Conservation (phyloP, 2,797 vertebrate species). For the Cyclopterus lumpus region DNA sequence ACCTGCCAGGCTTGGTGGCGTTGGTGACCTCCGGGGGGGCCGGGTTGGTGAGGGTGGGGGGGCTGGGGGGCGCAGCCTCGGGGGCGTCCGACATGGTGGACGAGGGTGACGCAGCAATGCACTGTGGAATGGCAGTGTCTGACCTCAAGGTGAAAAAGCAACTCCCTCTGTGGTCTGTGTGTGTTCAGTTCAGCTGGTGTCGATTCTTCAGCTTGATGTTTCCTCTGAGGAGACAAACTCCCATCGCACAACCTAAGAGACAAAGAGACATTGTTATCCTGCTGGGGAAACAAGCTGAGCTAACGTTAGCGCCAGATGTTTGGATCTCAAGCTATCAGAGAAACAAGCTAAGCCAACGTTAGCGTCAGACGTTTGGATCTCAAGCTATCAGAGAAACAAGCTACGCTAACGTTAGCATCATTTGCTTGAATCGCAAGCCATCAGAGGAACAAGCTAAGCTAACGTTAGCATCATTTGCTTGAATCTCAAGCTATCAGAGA, state of each 20-base stretch:
- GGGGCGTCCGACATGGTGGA: constrained; percentile 90
- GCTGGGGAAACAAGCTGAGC: neutral
- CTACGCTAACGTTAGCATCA: too few relatives aligned
- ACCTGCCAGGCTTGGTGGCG: constrained; percentile 90
- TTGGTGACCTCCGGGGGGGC: constrained; percentile 92
- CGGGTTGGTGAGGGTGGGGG: constrained; percentile 89
- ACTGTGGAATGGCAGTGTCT: constrained; percentile 63
- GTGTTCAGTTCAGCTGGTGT: constrained; percentile 58
- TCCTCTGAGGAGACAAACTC: constrained; percentile 57
- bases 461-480: too few relatives aligned
- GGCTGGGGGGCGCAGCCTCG: constrained; percentile 88
- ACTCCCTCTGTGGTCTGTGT: constrained; percentile 45
- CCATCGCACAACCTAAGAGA: constrained; percentile 73
- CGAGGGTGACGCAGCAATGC: constrained; percentile 59
- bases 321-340: too few relatives aligned
- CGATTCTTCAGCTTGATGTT: constrained; percentile 49
- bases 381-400: too few relatives aligned
- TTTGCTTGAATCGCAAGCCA: too few relatives aligned
- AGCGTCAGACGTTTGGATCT: too few relatives aligned
- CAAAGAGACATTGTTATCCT: constrained; percentile 7
- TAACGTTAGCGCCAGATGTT: too few relatives aligned
- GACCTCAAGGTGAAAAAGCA: constrained; percentile 53
- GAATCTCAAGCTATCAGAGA: too few relatives aligned
- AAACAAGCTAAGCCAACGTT: too few relatives aligned
- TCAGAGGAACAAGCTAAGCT: too few relatives aligned